Percentiles rank a stretch among this genome's conserved stretches.
phyloP scores from a whole-genome alignment of 1,140 invertebrate species.

The Artemia franciscana region DNA sequence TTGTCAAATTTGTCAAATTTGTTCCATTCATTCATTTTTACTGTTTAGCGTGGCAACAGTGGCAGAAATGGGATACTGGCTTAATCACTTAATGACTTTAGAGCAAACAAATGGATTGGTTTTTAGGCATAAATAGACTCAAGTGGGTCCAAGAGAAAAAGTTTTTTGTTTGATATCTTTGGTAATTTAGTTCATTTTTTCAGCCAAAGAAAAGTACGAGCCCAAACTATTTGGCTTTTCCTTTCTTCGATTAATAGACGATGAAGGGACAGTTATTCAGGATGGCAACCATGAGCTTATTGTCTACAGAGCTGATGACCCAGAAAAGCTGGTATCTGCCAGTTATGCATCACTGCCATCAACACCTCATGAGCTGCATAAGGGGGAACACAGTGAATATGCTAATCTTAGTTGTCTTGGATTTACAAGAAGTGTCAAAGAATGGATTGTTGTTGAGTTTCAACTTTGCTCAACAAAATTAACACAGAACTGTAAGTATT shows the following conservation, averaged over 20 bases:
- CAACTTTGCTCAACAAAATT: conserved; percentile 79
- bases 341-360: conserved; percentile 49
- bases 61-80: not conserved
- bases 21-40: too few species aligned
- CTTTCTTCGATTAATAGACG: conserved; percentile 68
- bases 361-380: conserved; percentile 23
- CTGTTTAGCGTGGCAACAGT: too few species aligned
- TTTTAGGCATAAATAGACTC: too few species aligned
- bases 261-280: conserved; percentile 54
- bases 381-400: conserved; percentile 1
- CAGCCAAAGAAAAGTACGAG: conserved; percentile 64
- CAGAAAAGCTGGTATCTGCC: conserved; percentile 35
- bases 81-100: not conserved
- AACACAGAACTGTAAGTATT: conserved; percentile 66
- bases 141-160: too few species aligned
- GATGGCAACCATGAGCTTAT: conserved; percentile 68
- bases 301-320: conserved; percentile 79
- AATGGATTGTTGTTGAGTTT: conserved; percentile 55
- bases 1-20: too few species aligned
- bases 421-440: conserved; percentile 57
- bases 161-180: not conserved
- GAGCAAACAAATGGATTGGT: not conserved
- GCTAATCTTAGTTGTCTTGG: conserved; percentile 18
- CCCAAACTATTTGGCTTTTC: conserved; percentile 80
- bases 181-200: conserved; percentile 14